phyloP scores from a whole-genome alignment of 2,888 invertebrate genomes.

The Clanis bilineata region DNA sequence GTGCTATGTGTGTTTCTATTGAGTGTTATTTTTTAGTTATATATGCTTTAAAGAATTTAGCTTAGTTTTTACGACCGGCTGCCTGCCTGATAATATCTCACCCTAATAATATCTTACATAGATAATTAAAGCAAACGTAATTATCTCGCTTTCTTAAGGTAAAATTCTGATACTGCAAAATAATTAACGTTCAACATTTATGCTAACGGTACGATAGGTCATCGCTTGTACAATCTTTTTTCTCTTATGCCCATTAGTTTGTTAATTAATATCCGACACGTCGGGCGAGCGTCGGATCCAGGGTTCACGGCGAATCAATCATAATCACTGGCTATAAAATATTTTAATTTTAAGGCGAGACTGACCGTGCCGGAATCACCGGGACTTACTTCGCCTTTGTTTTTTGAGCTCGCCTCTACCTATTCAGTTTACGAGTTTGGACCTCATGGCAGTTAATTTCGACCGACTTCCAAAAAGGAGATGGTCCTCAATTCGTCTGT shows the following conservation, averaged over 20 bases:
- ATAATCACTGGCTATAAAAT: conserved; percentile 68
- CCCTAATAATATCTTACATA: no score
- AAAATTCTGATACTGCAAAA: background rate
- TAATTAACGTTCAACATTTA: conserved; percentile 24
- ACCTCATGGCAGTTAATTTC: no score
- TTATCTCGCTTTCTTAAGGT: no score
- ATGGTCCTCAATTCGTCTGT: no score
- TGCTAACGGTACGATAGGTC: conserved; percentile 56
- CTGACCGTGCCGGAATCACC: background rate
- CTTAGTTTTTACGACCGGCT: no score
- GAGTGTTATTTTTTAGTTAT: no score
- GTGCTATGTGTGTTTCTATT: no score
- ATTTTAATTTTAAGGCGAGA: conserved; percentile 48
- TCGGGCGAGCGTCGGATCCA: conserved; percentile 20
- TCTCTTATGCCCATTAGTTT: conserved; percentile 72
- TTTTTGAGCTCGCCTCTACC: background rate
- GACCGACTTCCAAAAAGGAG: no score
- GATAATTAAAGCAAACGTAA: no score
- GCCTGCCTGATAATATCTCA: no score
- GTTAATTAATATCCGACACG: conserved; percentile 70
- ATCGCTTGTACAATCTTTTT: conserved; percentile 52
- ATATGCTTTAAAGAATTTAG: no score
- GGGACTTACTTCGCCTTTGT: background rate
- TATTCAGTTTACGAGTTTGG: background rate
- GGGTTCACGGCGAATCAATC: conserved; percentile 62